Percentiles rank a stretch among this genome's conserved stretches.
Conservation (phyloP, 2,113 vertebrate species). For the Casuarius casuarius region DNA sequence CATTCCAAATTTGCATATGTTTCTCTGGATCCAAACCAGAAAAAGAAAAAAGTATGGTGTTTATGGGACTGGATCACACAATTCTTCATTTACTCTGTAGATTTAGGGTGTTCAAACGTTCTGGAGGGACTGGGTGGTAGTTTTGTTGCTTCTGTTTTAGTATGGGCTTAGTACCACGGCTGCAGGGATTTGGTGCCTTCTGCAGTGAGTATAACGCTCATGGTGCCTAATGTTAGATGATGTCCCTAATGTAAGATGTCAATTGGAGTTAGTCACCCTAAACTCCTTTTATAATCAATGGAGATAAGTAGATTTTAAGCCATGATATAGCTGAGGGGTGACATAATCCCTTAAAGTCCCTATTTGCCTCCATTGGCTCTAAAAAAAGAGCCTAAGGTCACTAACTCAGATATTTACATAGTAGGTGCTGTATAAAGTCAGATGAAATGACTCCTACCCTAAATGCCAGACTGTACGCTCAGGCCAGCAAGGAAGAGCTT, state of each 20-base stretch:
- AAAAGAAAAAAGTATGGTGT: not conserved
- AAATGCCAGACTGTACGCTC: not conserved
- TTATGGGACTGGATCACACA: not conserved
- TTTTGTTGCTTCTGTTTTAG: not conserved
- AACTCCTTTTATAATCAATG: not conserved
- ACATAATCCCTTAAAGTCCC: not conserved
- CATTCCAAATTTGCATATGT: not conserved
- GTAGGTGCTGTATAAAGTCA: not conserved
- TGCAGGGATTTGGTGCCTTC: not conserved
- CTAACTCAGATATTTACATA: not conserved
- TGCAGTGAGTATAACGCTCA: not conserved
- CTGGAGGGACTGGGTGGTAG: not conserved
- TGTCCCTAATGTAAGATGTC: not conserved
- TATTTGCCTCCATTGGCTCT: not conserved
- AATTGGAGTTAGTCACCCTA: not conserved
- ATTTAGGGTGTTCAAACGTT: not conserved
- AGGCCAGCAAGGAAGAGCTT: not conserved
- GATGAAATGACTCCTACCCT: not conserved
- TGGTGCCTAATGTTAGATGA: not conserved
- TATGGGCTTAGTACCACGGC: not conserved
- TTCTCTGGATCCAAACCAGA: not conserved
- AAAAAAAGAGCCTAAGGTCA: not conserved
- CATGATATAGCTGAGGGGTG: not conserved
- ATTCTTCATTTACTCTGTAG: too few relatives aligned
- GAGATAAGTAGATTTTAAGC: not conserved